Conservation (phyloP, 2,888 invertebrate species). For the Hipparchia semele region DNA sequence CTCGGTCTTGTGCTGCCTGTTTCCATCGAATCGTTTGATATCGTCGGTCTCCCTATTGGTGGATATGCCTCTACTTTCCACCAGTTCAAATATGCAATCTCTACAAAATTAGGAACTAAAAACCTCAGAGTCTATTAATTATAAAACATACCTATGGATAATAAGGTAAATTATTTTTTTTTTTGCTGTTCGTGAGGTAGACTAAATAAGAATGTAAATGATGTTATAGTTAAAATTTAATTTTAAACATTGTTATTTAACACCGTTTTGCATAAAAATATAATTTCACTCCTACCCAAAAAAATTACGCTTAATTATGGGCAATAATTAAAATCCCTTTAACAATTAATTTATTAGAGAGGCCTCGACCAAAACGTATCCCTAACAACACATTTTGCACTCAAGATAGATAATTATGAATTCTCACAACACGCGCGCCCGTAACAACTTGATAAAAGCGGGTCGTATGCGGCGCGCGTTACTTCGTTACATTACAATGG, state of each 20-base stretch:
- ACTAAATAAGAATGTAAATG: too few relatives aligned
- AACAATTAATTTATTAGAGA: constrained; percentile 30
- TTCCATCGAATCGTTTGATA: too few relatives aligned
- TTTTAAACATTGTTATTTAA: background rate
- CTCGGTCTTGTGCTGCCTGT: too few relatives aligned
- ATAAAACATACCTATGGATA: too few relatives aligned
- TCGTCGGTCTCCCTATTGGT: too few relatives aligned
- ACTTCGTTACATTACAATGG: constrained; percentile 61
- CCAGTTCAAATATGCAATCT: too few relatives aligned
- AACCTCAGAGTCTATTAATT: too few relatives aligned
- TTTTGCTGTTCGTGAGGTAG: too few relatives aligned
- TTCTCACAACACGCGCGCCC: constrained; percentile 56
- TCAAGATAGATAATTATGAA: constrained; percentile 63
- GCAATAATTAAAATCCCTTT: constrained; percentile 22
- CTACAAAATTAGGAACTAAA: too few relatives aligned
- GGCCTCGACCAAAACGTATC: constrained; percentile 44
- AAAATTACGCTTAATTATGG: background rate
- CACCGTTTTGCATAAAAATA: background rate
- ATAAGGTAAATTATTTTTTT: too few relatives aligned
- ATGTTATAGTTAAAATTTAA: background rate
- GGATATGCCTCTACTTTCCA: too few relatives aligned
- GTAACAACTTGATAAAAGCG: constrained; percentile 63
- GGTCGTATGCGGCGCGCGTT: constrained; percentile 69
- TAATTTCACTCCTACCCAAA: background rate
- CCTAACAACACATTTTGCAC: constrained; percentile 54